Base-by-base conservation (phyloP, 2,113 vertebrate species). In the Rana temporaria region DNA sequence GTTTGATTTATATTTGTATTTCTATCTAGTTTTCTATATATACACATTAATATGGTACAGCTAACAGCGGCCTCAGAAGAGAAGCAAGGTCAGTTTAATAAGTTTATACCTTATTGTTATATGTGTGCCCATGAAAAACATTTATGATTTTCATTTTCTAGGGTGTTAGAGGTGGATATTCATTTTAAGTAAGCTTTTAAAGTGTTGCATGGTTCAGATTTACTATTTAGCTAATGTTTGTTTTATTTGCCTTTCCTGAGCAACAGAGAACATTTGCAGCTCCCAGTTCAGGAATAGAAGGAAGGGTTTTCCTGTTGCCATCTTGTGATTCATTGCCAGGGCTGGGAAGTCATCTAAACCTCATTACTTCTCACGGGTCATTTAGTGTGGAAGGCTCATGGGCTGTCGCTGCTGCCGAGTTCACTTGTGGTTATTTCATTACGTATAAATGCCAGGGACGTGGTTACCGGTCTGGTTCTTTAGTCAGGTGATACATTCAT, bases 331-430 rank as follows among this genome's bases (percentile, higher is more conserved):
- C 55, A 80, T 80, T 70, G 56, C 66, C 24, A 24, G 55, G 55
- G 57, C 15, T 80, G 20, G 66, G 22, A 70, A 70, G 26, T 80
- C 78, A 70, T 80, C 56, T 70, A 70, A 80, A 80, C 26, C 66
- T 59, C 67, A 70, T 80, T 70, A 80, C 55, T 70, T 79, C 19
- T 79, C 70, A 59, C 12, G 78, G 78, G 66, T 70, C 78, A 80
- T 80, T 80, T 70, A 80, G 66, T 30, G 57, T 19, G 17, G 32
- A 70, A 62, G 60, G 78, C 55, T 70, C 56, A n/a, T 60, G 78
- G 78, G 66, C 66, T 68, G 16, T 12, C 55, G 22, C 22, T 30
- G 70, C 56, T 62, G 38, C 15, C 24, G 6, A 80, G 78, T 80
- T 70, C 42, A 69, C 53, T 70, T 19, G 14, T 70, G 78, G 59